Base-by-base conservation (phyloP, 2,797 vertebrate species). In the Thamnophis elegans region DNA sequence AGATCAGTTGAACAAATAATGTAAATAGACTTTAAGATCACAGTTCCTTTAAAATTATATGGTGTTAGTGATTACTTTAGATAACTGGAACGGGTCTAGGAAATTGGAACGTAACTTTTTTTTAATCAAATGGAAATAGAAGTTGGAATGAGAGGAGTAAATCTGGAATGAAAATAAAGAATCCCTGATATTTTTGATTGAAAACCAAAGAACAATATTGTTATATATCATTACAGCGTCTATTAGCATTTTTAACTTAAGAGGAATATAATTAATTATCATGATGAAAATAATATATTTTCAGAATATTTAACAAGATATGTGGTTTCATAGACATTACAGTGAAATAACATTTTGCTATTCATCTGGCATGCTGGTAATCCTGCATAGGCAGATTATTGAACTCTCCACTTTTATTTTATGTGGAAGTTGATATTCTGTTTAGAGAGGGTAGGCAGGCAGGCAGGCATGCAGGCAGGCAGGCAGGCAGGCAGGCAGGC, bases 1-100 rank as follows among this genome's bases (percentile, higher is more conserved):
- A 97, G 97, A 94, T 95, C 95, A 92, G 91, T 93, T 96, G 97
- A 93, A 96, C 96, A 96, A 94, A 89, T 96, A 96, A 94, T 96
- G 92, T 93, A 97, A 95, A 96, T 88, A 96, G 51, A 96, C 90
- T 96, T 96, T 92, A 20, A 59, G 73, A 51, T 59, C 26, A 90
- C 68, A 6, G 5, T 73, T 89, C n/a, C 51, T 89, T 89, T 53
- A 73, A n/a, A 89, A 55, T 55, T 89, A 55, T 65, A 73, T 59
- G 55, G 59, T 10, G 28, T 85, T 82, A 90, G 18, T 8, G 9
- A 9, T 90, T 10, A 14, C 25, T 82, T 58, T 90, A 82, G 32
- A 42, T 92, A 95, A 95, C 92, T 93, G 92, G 90, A 94, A 96
- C 68, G 95, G 62, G 85, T 94, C 95, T 96, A 92, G 91, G 89